Base-by-base conservation (phyloP, 2,888 invertebrate genomes). In the Trichopoda pennipes region DNA sequence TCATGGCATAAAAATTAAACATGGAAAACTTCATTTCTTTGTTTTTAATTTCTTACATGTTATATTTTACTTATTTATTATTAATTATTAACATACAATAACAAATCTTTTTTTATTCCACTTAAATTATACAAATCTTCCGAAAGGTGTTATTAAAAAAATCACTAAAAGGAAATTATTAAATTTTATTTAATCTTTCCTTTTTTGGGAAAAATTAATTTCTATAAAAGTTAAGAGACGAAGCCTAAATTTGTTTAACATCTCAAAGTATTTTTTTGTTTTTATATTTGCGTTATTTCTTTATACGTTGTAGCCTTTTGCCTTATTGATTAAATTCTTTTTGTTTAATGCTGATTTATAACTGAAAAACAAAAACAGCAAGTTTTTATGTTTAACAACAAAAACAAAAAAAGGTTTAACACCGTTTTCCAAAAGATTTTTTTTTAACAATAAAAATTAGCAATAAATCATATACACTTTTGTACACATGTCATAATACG, bases 291-390 rank as follows among this genome's bases (percentile, higher is more conserved):
- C 16, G n/a, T n/a, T 1, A 6, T 44, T 44, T 14, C 16, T 55
- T 56, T 56, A 56, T 35, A 14, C 23, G 21, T 19, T 42, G 56
- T 56, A 61, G 68, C 78, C 47, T 60, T 64, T 35, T 42, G 19
- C 23, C 38, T 66, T 60, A 72, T 82, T 82, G 74, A 75, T 75
- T 72, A 64, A 74, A 70, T 55, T 75, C 16, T 49, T 60, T 47
- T 23, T 68, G 53, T 38, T 75, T 79, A 82, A 79, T 79, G 28
- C 82, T 82, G 82, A 82, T 79, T 82, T 82, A 82, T 82, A 66
- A 60, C 75, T 55, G 35, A 64, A 76, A 35, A 61, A 61, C n/a
- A 60, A 47, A 60, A 42, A n/a, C 42, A 66, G 60, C 42, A 66
- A 60, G 60, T 74, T 74, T 69, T 51, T 79, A 21, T 75, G 53